phyloP scores from a whole-genome alignment of 2,797 vertebrate species.

The Darevskia nairensis region DNA sequence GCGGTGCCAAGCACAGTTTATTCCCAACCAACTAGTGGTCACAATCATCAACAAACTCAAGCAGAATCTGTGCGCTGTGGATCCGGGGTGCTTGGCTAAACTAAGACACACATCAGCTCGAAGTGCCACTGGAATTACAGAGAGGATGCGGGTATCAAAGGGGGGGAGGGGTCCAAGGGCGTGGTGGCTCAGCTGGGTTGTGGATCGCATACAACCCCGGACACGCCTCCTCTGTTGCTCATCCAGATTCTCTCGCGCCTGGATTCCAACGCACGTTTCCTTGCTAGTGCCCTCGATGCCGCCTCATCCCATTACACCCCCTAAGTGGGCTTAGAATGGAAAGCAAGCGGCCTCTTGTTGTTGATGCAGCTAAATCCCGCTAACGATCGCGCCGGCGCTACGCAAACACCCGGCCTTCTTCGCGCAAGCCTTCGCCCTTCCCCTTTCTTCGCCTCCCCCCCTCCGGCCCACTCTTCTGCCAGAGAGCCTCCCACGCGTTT shows the following conservation, averaged over 20 bases:
- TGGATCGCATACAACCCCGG: no score
- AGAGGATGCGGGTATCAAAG: not conserved
- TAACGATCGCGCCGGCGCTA: conserved; percentile 61
- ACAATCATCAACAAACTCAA: not conserved
- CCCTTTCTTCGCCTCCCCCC: not conserved
- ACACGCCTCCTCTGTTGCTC: no score
- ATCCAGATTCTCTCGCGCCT: not conserved
- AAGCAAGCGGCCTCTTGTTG: conserved; percentile 29
- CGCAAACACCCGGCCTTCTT: conserved; percentile 49
- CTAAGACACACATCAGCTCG: not conserved
- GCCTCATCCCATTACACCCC: not conserved
- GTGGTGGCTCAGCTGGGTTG: not conserved
- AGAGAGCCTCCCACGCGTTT: not conserved
- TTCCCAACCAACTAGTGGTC: not conserved
- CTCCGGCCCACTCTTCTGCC: not conserved
- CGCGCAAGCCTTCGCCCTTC: not conserved
- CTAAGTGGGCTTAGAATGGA: not conserved
- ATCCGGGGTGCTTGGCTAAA: not conserved
- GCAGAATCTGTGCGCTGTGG: not conserved
- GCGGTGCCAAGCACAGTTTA: not conserved
- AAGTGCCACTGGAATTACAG: not conserved
- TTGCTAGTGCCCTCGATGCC: no score
- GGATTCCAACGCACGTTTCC: no score
- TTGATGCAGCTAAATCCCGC: conserved; percentile 61
- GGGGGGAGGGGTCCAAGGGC: not conserved